Evolutionary conservation across 2,113 vertebrate species (phyloP).

Genomic region (Vidua macroura): DNA sequence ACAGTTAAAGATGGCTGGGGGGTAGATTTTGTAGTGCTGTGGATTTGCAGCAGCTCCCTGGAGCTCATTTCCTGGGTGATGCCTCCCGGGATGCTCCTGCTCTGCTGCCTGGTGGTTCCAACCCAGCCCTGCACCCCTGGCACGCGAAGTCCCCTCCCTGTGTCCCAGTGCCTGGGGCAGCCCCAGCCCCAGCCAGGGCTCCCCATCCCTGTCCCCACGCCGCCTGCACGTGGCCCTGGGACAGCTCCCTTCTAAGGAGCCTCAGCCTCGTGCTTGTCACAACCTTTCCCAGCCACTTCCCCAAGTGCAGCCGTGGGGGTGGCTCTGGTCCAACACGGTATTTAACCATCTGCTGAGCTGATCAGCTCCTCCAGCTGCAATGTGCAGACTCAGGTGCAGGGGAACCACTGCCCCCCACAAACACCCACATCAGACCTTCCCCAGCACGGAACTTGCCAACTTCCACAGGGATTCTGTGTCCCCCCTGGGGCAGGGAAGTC

Average conservation of each 20-base stretch:
- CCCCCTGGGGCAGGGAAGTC: not conserved
- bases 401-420: not conserved
- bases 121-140: not conserved
- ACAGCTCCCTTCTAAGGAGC: not conserved
- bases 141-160: rapidly evolving
- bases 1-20: not conserved
- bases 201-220: not conserved
- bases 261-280: not conserved
- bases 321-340: constrained; percentile 39
- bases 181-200: not conserved
- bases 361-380: not conserved
- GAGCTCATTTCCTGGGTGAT: not conserved
- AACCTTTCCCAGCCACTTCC: not conserved
- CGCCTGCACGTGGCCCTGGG: rapidly evolving
- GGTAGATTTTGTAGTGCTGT: not conserved
- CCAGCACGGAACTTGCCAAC: not conserved
- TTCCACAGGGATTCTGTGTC: not conserved
- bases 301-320: not conserved
- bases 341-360: constrained; percentile 26
- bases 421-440: not conserved
- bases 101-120: not conserved
- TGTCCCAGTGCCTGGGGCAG: not conserved
- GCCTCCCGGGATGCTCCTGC: not conserved
- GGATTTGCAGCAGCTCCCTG: not conserved
- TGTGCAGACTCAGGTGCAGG: not conserved